Percentiles rank a stretch among this genome's conserved stretches.
Conservation (phyloP, 2,888 invertebrate species). For the Elmis aenea region DNA sequence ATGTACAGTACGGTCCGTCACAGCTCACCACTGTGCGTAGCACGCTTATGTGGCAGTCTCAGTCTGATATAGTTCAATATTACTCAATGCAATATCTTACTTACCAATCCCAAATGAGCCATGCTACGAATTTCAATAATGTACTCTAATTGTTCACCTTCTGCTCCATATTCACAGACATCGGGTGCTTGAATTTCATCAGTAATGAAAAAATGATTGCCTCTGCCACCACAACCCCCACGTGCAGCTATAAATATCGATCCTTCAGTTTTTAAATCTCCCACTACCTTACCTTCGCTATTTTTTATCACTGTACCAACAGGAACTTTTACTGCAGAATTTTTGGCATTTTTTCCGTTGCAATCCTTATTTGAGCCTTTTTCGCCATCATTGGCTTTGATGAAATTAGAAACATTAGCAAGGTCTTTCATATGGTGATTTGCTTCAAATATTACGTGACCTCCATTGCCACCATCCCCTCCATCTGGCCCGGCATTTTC, state of each 20-base stretch:
- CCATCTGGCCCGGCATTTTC: constrained; percentile 93
- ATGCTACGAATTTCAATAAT: constrained; percentile 82
- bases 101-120: constrained; percentile 88
- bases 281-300: constrained; percentile 54
- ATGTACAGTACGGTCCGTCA: no score
- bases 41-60: no score
- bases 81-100: constrained; percentile 23
- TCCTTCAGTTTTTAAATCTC: constrained; percentile 62
- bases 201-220: constrained; percentile 86
- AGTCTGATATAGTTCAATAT: no score
- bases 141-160: constrained; percentile 72
- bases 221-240: constrained; percentile 94
- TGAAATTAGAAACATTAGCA: constrained; percentile 56
- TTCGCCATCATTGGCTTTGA: constrained; percentile 65
- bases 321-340: constrained; percentile 71
- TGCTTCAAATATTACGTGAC: constrained; percentile 85
- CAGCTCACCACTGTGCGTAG: no score
- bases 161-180: constrained; percentile 81
- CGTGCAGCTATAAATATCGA: constrained; percentile 87
- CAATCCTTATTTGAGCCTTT: constrained; percentile 72
- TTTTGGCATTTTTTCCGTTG: constrained; percentile 74
- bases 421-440: constrained; percentile 64
- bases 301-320: constrained; percentile 71
- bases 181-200: constrained; percentile 74
- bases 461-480: constrained; percentile 95